Percentiles rank a stretch among this genome's conserved stretches.
Conservation (phyloP, 1,140 invertebrate species). For the Oreohelix idahoensis region DNA sequence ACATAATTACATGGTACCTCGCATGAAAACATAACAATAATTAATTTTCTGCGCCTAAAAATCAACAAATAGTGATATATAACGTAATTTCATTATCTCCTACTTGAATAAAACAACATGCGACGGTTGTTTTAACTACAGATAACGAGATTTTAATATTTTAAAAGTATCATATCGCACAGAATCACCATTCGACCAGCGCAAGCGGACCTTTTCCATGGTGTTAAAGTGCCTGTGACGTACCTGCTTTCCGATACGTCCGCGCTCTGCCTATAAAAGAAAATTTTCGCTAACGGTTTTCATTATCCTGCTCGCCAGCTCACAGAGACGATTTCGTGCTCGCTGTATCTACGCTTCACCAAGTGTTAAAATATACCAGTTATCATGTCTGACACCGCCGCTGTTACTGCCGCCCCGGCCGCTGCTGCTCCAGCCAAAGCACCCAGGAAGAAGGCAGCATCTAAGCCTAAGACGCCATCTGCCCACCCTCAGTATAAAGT, state of each 20-base stretch:
- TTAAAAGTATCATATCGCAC: neutral
- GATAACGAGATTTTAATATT: neutral
- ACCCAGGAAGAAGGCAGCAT: slow-evolving; percentile 23
- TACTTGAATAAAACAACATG: neutral
- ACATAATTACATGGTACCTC: neutral
- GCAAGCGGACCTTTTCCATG: neutral
- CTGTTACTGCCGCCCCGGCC: slow-evolving; percentile 35
- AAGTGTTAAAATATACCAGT: neutral
- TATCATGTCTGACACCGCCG: slow-evolving; percentile 21
- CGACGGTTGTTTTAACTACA: neutral
- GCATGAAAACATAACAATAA: neutral
- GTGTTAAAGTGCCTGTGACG: neutral
- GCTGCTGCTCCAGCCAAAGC: slow-evolving; percentile 22
- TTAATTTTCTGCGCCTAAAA: neutral
- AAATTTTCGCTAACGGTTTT: no score
- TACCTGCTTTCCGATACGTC: neutral
- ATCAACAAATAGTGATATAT: neutral
- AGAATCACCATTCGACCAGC: neutral
- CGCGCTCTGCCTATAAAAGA: neutral
- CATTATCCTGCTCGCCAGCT: no score
- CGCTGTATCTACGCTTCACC: neutral
- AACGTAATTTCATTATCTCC: neutral
- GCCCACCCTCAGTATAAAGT: slow-evolving; percentile 37
- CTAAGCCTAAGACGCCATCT: slow-evolving; percentile 46
- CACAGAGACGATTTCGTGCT: neutral